A percentile compares a stretch with the other conserved stretches of the same genome.
Conservation (phyloP, 2,888 invertebrate species). For the Esperia sulphurella region DNA sequence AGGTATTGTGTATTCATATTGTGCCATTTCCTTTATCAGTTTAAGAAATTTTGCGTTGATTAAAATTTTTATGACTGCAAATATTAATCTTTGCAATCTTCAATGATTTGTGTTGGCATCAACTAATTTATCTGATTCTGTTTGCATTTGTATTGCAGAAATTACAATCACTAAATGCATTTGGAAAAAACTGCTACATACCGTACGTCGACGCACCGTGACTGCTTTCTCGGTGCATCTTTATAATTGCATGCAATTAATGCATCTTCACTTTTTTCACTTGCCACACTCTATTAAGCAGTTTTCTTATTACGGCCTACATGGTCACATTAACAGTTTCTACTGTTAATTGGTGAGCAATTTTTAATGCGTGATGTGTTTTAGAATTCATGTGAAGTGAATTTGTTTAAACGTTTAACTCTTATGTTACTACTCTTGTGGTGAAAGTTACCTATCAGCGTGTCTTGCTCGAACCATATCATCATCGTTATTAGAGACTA, state of each 20-base stretch:
- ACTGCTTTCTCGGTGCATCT: slow-evolving; percentile 68
- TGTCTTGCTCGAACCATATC: too few species aligned
- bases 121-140: too few species aligned
- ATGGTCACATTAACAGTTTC: slow-evolving; percentile 41
- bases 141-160: neutral
- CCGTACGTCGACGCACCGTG: slow-evolving; percentile 55
- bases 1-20: too few species aligned
- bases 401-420: neutral
- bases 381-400: slow-evolving; percentile 19
- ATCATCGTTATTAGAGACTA: too few species aligned
- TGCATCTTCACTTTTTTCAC: slow-evolving; percentile 65
- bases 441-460: neutral
- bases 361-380: slow-evolving; percentile 23
- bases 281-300: slow-evolving; percentile 67
- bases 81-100: too few species aligned
- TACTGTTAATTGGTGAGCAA: slow-evolving; percentile 44
- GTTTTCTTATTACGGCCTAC: slow-evolving; percentile 51
- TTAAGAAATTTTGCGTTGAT: too few species aligned
- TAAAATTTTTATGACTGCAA: too few species aligned
- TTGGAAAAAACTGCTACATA: slow-evolving; percentile 39
- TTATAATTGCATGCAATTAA: slow-evolving; percentile 62
- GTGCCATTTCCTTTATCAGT: too few species aligned
- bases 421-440: too few species aligned
- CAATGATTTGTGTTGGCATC: too few species aligned
- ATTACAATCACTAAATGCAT: slow-evolving; percentile 6